Base-by-base conservation (phyloP, 2,888 invertebrate species). In the Mechanitis messenoides region DNA sequence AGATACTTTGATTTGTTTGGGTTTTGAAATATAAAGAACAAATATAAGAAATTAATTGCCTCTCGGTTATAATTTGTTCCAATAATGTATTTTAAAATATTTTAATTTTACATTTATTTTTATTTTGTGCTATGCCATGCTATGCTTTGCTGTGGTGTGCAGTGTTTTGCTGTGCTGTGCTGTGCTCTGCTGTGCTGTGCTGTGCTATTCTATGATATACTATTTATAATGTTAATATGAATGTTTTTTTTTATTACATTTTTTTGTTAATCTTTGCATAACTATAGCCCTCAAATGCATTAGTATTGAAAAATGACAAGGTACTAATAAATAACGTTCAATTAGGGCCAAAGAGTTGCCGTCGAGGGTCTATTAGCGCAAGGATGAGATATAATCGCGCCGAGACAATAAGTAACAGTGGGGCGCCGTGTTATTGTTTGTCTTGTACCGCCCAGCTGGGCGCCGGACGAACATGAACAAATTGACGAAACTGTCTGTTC, bases 341-440 rank as follows among this genome's bases (percentile, higher is more conserved):
- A 79, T 80, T 68, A 68, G 65, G 64, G 65, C 61, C 59, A 66
- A 77, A 63, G 64, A 68, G 63, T 65, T 63, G 61, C 64, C 78
- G 78, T 76, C 70, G 74, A 76, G 76, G 75, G 80, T 78, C 77
- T 80, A 83, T 84, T 85, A 86, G 79, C 78, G 74, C 77, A 70
- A 72, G 77, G 79, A 81, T 76, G 77, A 81, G 84, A 81, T 80
- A 81, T 81, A 80, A 85, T 84, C 83, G 76, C 63, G 64, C 70
- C 71, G 75, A 85, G 78, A 85, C 87, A 86, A 86, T 85, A 85
- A 81, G 79, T 78, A 69, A 61, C 72, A 56, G 58, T 71, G 66
- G 85, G 87, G 81, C 64, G 80, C 74, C 82, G 64, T 78, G 81
- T 83, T 83, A 81, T 84, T 85, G 83, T 83, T 85, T 85, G 81